Evolutionary conservation across 92 coral and sea anemone genomes (phyloP), one percentile per base, ranked within the genome.

Genomic region (Epizoanthus scotinus): DNA sequence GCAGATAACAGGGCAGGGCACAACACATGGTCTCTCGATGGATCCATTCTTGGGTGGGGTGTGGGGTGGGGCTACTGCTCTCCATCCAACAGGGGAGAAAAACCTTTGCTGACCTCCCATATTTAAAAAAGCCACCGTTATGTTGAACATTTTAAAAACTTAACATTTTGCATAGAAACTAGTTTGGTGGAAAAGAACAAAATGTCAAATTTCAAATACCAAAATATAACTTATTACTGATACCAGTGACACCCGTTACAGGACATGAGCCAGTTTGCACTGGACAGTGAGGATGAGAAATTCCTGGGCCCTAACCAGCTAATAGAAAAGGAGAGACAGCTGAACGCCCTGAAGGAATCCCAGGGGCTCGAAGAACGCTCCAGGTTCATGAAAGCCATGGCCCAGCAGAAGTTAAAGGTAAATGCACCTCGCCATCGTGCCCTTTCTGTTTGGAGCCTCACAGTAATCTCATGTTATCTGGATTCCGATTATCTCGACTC

Each of bases 331-430:
- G 92, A 90, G 38, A 87, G 83, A 63, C 67, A 82, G 58, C 74
- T 77, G 25, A 64, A 28, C n/a, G 87, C 81, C 17, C 80, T 64
- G 15, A 77, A 60, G 56, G 82, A 64, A n/a, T 79, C 72, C 26
- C 84, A 67, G 84, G 87, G 79, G 66, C 86, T 82, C 15, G 87
- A 89, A 77, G 93, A 93, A 52, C 94, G 99, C 47, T 72, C 94
- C 14, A 89, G 93, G 73, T 89, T 95, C 67, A 95, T 95, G 99
- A 93, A 95, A 84, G 94, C 92, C 49, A 95, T 95, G 99, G 99
- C 99, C 10, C 93, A 95, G 63, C 98, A 88, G 79, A 82, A 91
- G 57, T 80, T 95, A 79, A 94, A 95, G 96, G 99, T 91, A 89
- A 31, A 80, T 55, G 60, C 22, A 42, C 64, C 60, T 28, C 36